Percentiles rank a stretch among this genome's conserved stretches.
These are phyloP conservation scores for Morelia viridis DNA, from an alignment of 2,797 vertebrate genomes.

Conservation along the genomic window DNA sequence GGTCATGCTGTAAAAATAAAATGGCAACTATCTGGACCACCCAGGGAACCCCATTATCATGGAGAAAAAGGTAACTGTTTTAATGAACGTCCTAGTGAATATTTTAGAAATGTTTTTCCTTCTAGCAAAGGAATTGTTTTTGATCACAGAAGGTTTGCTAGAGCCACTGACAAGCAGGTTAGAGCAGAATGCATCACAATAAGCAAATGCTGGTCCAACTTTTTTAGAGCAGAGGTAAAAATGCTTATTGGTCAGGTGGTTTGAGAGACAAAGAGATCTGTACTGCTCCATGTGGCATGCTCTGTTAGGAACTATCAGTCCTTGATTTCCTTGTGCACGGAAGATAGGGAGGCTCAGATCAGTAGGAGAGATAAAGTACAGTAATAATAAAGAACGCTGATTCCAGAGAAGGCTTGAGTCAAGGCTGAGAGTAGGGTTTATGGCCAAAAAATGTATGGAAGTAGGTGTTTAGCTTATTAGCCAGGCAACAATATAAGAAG, in stretches of 20 bases:
- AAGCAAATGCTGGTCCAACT: not conserved
- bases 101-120: not conserved
- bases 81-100: not conserved
- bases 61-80: not conserved
- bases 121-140: not conserved
- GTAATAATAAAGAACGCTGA: not conserved
- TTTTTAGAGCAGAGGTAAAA: not conserved
- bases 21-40: not conserved
- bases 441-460: no score
- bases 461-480: not conserved
- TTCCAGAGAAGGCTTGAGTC: not conserved
- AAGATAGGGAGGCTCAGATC: not conserved
- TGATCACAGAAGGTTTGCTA: not conserved
- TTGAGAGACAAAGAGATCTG: not conserved
- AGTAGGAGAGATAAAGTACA: not conserved
- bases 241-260: not conserved
- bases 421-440: not conserved
- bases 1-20: not conserved
- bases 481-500: not conserved
- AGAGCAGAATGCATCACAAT: not conserved
- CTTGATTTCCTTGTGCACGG: not conserved
- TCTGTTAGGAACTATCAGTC: not conserved
- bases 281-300: no score
- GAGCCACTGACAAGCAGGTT: not conserved
- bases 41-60: not conserved